These are phyloP conservation scores for Halcyon badia DNA, from an alignment of 2,797 vertebrate species.

Conservation along the genomic window DNA sequence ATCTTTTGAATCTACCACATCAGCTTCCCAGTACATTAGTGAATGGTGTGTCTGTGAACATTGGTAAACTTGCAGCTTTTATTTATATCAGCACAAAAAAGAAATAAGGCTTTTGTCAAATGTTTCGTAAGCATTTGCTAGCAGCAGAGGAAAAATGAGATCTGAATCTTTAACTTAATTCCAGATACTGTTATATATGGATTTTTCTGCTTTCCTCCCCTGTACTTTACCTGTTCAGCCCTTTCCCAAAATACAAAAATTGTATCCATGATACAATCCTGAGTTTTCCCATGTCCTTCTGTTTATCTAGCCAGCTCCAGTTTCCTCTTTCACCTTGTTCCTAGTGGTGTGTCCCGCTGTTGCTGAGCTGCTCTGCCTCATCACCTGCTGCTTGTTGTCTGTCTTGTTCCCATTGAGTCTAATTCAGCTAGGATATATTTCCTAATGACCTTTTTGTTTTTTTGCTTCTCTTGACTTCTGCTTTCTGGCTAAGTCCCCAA, in stretches of 20 bases:
- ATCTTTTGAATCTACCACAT: neutral
- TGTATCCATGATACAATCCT: neutral
- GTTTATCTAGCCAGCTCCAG: neutral
- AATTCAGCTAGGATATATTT: neutral
- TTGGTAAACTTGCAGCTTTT: neutral
- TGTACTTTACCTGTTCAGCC: neutral
- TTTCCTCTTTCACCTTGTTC: neutral
- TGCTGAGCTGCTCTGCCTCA: neutral
- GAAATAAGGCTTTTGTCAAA: neutral
- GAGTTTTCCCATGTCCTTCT: neutral
- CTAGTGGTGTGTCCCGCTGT: neutral
- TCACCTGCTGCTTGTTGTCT: neutral
- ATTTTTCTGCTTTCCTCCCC: neutral
- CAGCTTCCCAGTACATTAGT: neutral
- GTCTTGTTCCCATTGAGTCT: neutral
- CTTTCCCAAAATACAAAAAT: no score
- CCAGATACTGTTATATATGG: fast-evolving
- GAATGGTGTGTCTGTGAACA: neutral
- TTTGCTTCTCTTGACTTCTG: neutral
- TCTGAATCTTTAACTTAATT: neutral
- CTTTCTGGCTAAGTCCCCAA: neutral
- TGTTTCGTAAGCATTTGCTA: neutral
- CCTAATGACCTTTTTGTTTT: neutral
- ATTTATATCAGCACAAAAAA: neutral
- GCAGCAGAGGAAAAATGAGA: neutral